Conservation (phyloP, 2,888 invertebrate species). For the Cheilosia pagana region DNA sequence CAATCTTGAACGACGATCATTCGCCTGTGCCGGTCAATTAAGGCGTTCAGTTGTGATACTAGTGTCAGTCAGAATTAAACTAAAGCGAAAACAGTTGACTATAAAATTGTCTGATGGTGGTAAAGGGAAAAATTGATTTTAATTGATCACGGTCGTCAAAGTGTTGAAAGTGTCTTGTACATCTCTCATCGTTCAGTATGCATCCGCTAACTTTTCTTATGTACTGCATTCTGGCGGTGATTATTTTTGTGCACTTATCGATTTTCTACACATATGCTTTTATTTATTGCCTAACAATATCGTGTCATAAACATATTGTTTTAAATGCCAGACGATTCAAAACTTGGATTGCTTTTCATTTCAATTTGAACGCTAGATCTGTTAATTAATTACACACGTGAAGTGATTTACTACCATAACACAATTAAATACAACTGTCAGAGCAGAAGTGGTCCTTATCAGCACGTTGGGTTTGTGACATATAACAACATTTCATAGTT, state of each 20-base stretch:
- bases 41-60: conserved; percentile 21
- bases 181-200: conserved; percentile 19
- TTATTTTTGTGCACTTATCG: conserved; percentile 60
- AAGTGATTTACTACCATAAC: not conserved
- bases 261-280: conserved; percentile 63
- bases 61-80: conserved; percentile 18
- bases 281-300: conserved; percentile 59
- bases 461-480: not conserved
- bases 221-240: conserved; percentile 64
- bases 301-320: conserved; percentile 46
- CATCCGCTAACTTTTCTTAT: conserved; percentile 66
- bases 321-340: conserved; percentile 41
- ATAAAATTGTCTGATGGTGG: not conserved
- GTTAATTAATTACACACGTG: conserved; percentile 27
- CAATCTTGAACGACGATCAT: conserved; percentile 3
- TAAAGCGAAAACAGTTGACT: conserved; percentile 13
- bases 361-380: conserved; percentile 21
- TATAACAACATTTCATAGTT: not conserved
- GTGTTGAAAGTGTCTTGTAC: not conserved
- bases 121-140: conserved; percentile 39
- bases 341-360: conserved; percentile 41
- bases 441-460: not conserved
- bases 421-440: not conserved
- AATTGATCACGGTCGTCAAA: conserved; percentile 41
- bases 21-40: conserved; percentile 9